Percentiles rank a stretch among this genome's conserved stretches.
Conservation (phyloP, 92 coral and sea anemone species). For the Epizoanthus ramosus region DNA sequence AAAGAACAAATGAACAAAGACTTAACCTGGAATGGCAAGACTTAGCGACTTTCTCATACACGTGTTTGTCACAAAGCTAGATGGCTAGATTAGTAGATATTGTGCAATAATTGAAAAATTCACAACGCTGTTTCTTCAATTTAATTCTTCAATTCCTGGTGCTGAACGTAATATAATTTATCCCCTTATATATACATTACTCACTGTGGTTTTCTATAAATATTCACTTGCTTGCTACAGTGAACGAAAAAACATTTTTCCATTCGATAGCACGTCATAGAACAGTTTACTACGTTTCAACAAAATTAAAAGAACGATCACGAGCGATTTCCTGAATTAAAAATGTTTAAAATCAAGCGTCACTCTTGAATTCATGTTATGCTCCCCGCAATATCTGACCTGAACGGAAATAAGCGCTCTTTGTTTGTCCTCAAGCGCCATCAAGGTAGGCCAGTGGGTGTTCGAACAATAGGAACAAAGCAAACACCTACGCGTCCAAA, state of each 20-base stretch:
- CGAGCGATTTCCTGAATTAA: slow-evolving; percentile 35
- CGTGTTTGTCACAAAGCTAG: neutral
- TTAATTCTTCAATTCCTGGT: too few relatives aligned
- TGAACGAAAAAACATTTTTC: too few relatives aligned
- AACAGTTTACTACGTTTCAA: too few relatives aligned
- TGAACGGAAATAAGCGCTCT: slow-evolving; percentile 31
- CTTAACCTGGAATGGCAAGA: neutral
- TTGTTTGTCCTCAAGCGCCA: neutral
- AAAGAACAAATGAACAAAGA: neutral
- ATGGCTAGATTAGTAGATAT: too few relatives aligned
- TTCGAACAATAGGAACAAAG: slow-evolving; percentile 13
- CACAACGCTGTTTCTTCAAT: too few relatives aligned
- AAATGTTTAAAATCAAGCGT: slow-evolving; percentile 27
- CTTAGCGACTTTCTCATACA: neutral
- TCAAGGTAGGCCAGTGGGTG: neutral
- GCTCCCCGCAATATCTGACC: slow-evolving; percentile 31
- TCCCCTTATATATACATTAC: too few relatives aligned
- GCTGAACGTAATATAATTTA: too few relatives aligned
- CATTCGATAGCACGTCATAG: too few relatives aligned
- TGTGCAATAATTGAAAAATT: too few relatives aligned
- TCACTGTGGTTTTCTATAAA: too few relatives aligned
- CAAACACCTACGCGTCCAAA: slow-evolving; percentile 29
- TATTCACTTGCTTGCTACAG: too few relatives aligned
- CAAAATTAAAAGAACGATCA: slow-evolving; percentile 6
- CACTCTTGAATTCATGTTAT: slow-evolving; percentile 15